Base-by-base conservation (phyloP, 2,888 invertebrate genomes). In the Drosophila koepferae region DNA sequence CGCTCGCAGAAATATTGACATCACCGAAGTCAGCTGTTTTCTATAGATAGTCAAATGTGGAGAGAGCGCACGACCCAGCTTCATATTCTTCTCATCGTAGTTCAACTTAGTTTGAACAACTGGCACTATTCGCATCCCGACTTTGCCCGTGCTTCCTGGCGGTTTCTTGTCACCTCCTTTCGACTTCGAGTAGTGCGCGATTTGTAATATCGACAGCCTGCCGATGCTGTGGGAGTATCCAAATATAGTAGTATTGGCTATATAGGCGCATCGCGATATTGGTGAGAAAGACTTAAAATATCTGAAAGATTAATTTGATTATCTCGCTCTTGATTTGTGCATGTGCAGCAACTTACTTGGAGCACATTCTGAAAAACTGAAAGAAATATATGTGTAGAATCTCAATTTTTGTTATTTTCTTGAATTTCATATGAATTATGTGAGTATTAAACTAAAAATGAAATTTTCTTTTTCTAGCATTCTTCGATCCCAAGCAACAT, bases 31-130 rank as follows among this genome's bases (percentile, higher is more conserved):
- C 34, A 88, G 36, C 23, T 86, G 78, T 6, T 40, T 55, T 61
- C 67, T 82, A 34, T 86, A 86, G 38, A 86, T 88, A 4, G 31
- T 34, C 41, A 86, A 63, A 44, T 79, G 77, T 0, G 86, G 86
- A 8, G 86, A 83, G 18, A 86, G 2, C 0, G 3, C 9, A 4
- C 86, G 77, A 0, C 81, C 78, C 41, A 76, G 16, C 7, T 66
- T 53, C 43, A 38, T 34, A 46, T 86, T 88, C 2, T 44, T 61
- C 16, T 88, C 75, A 2, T 78, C 75, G 40, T 86, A 86, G 31
- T 31, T 14, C 1, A 72, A 14, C 14, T 49, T 53, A 1, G 61
- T 40, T n/a, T 51, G 60, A 0, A 48, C 6, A 3, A 54, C 40
- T 0, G 74, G 73, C 2, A 82, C 43, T 1, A 87, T 51, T 16